These are phyloP conservation scores for Squalus acanthias DNA, from an alignment of 2,797 vertebrate genomes.

Conservation along the genomic window DNA sequence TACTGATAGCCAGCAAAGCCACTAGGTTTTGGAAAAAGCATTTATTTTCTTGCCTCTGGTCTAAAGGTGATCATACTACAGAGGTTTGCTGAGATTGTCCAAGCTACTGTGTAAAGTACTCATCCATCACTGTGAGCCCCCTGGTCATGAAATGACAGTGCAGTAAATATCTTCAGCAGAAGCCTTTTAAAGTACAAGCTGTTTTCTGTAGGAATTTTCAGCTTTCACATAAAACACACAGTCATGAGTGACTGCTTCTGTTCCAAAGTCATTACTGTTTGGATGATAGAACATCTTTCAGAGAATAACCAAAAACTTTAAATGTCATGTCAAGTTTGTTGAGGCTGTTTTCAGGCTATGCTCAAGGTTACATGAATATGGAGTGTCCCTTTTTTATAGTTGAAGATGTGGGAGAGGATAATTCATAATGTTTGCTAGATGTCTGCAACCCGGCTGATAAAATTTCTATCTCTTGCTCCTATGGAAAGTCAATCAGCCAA, in stretches of 20 bases:
- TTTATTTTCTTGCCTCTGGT: slow-evolving; percentile 57
- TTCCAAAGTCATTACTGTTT: slow-evolving; percentile 76
- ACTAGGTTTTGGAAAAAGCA: slow-evolving; percentile 50
- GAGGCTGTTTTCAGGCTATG: slow-evolving; percentile 64
- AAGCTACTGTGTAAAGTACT: slow-evolving; percentile 73
- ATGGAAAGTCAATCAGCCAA: slow-evolving; percentile 54
- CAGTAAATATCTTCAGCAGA: slow-evolving; percentile 84
- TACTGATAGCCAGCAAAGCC: slow-evolving; percentile 12
- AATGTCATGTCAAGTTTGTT: slow-evolving; percentile 87
- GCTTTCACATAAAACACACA: slow-evolving; percentile 82
- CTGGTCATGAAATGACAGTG: slow-evolving; percentile 80
- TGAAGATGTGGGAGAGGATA: slow-evolving; percentile 63
- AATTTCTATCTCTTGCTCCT: slow-evolving; percentile 48
- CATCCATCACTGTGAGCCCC: slow-evolving; percentile 80
- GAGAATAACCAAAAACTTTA: slow-evolving; percentile 81
- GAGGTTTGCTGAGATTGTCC: slow-evolving; percentile 75
- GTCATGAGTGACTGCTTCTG: slow-evolving; percentile 75
- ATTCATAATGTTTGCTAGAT: slow-evolving; percentile 49
- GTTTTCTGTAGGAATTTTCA: slow-evolving; percentile 78
- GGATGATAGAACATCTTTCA: slow-evolving; percentile 79
- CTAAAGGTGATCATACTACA: slow-evolving; percentile 67
- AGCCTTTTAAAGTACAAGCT: slow-evolving; percentile 82
- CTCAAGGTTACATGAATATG: slow-evolving; percentile 93
- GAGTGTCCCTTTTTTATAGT: slow-evolving; percentile 64
- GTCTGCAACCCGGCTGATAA: slow-evolving; percentile 43